phyloP scores from a whole-genome alignment of 1,140 invertebrate species.

The Coptotermes formosanus region DNA sequence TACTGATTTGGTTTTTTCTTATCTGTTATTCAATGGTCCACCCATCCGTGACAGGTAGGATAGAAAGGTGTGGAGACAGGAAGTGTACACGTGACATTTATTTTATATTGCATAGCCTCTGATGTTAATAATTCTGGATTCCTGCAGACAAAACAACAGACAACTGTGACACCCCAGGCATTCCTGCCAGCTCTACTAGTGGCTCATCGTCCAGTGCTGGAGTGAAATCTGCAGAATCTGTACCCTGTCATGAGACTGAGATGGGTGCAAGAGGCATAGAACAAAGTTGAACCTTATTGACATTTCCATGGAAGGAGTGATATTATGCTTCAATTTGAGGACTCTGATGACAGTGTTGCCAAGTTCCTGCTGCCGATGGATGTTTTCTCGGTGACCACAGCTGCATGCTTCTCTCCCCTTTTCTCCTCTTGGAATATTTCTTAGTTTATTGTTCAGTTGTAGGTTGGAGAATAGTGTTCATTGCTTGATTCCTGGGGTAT shows the following conservation, averaged over 20 bases:
- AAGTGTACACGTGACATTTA: too few species aligned
- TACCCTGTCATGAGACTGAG: background rate
- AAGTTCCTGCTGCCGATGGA: background rate
- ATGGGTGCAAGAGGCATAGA: background rate
- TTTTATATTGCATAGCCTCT: too few species aligned
- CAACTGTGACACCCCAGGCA: background rate
- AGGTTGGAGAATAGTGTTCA: background rate
- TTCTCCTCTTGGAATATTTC: background rate
- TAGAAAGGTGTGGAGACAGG: too few species aligned
- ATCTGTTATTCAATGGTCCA: too few species aligned
- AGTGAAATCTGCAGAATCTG: background rate
- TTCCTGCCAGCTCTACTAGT: background rate
- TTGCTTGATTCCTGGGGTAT: background rate
- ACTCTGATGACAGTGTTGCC: background rate
- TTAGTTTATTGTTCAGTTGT: background rate
- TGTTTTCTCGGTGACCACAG: background rate
- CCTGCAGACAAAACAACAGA: background rate
- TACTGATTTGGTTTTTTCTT: too few species aligned
- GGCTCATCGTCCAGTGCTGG: background rate
- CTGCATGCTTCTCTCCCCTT: background rate
- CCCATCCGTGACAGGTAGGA: too few species aligned
- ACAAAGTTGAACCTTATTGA: background rate
- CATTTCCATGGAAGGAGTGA: background rate
- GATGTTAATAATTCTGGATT: background rate
- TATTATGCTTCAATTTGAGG: background rate